Conservation (phyloP, 2,113 vertebrate genomes). For the Mesitornis unicolor region DNA sequence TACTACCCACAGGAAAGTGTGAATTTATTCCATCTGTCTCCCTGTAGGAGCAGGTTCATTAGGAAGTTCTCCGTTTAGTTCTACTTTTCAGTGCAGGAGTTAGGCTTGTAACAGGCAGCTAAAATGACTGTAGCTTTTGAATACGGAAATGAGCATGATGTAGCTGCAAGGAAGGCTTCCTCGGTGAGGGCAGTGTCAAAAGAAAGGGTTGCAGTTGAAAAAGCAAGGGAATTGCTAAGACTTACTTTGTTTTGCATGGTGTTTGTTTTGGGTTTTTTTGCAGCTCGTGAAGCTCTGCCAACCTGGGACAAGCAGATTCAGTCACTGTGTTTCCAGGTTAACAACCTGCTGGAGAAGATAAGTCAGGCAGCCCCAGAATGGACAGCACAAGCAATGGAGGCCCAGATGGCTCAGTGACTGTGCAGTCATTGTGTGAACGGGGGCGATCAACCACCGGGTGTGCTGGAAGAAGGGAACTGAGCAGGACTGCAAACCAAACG, state of each 20-base stretch:
- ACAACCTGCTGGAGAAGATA: slow-evolving; percentile 97
- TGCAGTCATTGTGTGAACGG: background rate
- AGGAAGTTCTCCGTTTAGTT: background rate
- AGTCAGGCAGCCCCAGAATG: slow-evolving; percentile 92
- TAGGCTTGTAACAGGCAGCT: background rate
- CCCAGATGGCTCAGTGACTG: slow-evolving; percentile 93
- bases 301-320: slow-evolving; percentile 99
- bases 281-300: slow-evolving; percentile 95
- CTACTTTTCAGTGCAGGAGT: background rate
- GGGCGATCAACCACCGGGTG: background rate
- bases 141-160: background rate
- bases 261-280: background rate
- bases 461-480: background rate
- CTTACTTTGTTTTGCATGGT: background rate
- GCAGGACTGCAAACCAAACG: slow-evolving; percentile 2
- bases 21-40: background rate
- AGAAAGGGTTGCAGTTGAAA: background rate
- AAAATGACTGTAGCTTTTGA: background rate
- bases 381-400: slow-evolving; percentile 94
- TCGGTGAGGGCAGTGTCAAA: background rate
- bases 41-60: background rate
- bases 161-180: background rate
- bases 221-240: background rate
- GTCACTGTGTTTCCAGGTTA: slow-evolving; percentile 97
- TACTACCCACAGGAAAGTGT: background rate